These are phyloP conservation scores for Cromileptes altivelis DNA, from an alignment of 2,113 vertebrate species.

Conservation along the genomic window DNA sequence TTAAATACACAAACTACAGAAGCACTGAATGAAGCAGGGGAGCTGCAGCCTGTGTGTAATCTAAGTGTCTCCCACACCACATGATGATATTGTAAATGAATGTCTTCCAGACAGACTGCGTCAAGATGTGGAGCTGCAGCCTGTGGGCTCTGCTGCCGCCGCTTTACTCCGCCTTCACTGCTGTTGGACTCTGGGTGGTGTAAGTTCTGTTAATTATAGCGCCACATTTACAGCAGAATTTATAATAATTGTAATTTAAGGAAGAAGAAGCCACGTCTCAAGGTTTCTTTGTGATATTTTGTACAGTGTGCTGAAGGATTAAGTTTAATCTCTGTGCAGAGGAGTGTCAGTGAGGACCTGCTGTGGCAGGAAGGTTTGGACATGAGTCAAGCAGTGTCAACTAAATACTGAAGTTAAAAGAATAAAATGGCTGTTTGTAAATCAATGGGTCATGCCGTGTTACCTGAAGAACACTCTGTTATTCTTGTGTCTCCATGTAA, in stretches of 20 bases:
- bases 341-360: too few species aligned
- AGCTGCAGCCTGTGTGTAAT: background rate
- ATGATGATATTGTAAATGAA: too few species aligned
- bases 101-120: background rate
- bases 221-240: background rate
- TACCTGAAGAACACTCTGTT: too few species aligned
- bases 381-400: background rate
- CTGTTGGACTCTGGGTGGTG: slow-evolving; percentile 92
- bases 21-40: background rate
- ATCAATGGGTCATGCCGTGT: too few species aligned
- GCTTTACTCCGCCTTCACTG: slow-evolving; percentile 87
- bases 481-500: too few species aligned
- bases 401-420: too few species aligned
- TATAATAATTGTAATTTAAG: background rate
- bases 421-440: too few species aligned
- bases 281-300: background rate
- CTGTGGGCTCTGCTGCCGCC: slow-evolving; percentile 92
- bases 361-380: background rate
- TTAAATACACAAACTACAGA: background rate
- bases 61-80: background rate
- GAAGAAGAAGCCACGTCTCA: background rate
- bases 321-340: background rate
- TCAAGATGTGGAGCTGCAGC: slow-evolving; percentile 87
- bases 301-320: background rate
- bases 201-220: slow-evolving; percentile 80